phyloP scores from a whole-genome alignment of 1,140 invertebrate genomes.

The Drosophila ogumai region DNA sequence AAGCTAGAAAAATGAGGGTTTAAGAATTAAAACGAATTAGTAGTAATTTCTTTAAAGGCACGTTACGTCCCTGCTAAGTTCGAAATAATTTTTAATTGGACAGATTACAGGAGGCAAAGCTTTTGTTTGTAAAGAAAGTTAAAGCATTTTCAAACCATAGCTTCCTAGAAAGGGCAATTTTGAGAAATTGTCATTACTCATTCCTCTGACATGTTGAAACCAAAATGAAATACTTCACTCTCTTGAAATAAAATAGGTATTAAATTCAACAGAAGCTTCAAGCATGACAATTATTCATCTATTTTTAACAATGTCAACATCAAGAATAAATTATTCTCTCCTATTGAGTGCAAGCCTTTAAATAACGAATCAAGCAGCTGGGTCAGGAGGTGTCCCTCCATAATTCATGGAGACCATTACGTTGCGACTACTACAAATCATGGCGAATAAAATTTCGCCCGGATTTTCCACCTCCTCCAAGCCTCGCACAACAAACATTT shows the following conservation, averaged over 20 bases:
- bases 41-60: background rate
- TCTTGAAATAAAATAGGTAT: background rate
- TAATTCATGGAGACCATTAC: slow-evolving; percentile 46
- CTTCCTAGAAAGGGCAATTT: too few species aligned
- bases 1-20: background rate
- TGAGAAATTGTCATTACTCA: background rate
- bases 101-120: background rate
- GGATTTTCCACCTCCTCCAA: background rate
- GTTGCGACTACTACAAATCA: slow-evolving; percentile 48
- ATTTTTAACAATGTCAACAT: slow-evolving; percentile 11
- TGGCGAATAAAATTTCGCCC: slow-evolving; percentile 32
- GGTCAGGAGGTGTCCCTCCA: slow-evolving; percentile 24
- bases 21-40: background rate
- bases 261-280: background rate
- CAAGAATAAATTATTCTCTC: slow-evolving; percentile 15
- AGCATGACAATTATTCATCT: slow-evolving; percentile 11
- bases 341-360: slow-evolving; percentile 14
- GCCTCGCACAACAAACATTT: slow-evolving; percentile 21
- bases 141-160: background rate
- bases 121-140: background rate
- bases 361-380: slow-evolving; percentile 23
- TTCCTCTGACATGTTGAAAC: too few species aligned
- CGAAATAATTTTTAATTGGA: too few species aligned
- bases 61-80: too few species aligned
- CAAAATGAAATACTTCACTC: background rate